phyloP scores from a whole-genome alignment of 2,888 invertebrate species.

The Nymphalis c-album region DNA sequence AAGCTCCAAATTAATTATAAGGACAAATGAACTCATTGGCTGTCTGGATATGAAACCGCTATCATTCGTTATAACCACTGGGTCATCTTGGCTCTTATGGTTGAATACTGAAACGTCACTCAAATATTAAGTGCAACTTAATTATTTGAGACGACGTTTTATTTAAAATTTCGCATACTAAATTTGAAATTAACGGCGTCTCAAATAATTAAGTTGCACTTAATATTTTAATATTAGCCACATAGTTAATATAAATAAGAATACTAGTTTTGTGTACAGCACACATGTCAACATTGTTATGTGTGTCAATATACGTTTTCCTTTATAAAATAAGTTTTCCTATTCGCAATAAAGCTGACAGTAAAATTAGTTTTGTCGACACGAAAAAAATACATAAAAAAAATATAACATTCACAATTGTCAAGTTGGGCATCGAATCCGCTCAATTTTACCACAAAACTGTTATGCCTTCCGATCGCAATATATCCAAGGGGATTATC shows the following conservation, averaged over 20 bases:
- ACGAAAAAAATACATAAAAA: constrained; percentile 31
- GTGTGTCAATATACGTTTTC: constrained; percentile 11
- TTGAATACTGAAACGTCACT: no score
- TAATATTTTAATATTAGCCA: no score
- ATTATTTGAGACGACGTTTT: no score
- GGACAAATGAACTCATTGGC: no score
- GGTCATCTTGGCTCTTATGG: no score
- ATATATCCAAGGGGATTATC: constrained; percentile 78
- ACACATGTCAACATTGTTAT: neutral
- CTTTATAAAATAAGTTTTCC: constrained; percentile 13
- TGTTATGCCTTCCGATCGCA: constrained; percentile 78
- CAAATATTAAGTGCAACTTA: no score
- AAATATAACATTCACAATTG: constrained; percentile 38
- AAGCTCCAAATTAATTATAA: no score
- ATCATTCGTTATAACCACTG: no score
- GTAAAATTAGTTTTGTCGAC: constrained; percentile 30
- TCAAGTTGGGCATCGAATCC: constrained; percentile 50
- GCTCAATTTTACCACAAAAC: constrained; percentile 80
- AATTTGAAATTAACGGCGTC: no score
- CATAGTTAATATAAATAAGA: neutral
- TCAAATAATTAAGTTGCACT: no score
- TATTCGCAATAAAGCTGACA: constrained; percentile 27
- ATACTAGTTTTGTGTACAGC: neutral
- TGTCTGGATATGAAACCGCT: no score
- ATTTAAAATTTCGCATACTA: no score